Evolutionary conservation across 2,797 vertebrate genomes (phyloP).

Genomic region (Phoebastria nigripes): DNA sequence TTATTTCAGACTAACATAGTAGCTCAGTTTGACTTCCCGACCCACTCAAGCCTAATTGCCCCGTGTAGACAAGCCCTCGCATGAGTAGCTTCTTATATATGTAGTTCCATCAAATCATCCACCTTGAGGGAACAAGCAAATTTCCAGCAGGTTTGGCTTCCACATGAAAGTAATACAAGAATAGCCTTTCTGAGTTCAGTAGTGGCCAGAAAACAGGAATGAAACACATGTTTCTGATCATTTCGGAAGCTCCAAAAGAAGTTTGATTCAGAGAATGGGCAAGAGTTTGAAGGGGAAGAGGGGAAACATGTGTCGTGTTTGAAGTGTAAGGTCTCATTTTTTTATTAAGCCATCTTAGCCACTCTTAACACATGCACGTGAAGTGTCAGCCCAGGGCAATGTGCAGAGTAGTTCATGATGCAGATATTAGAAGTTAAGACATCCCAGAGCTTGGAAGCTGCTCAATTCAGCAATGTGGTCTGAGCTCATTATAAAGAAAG

Average conservation of each 20-base stretch:
- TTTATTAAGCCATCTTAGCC: slow-evolving; percentile 24
- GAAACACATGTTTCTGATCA: slow-evolving; percentile 36
- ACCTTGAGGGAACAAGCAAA: slow-evolving; percentile 41
- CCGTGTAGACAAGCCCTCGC: background rate
- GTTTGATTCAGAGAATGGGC: background rate
- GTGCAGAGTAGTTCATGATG: background rate
- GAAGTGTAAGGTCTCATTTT: slow-evolving; percentile 25
- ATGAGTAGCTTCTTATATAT: background rate
- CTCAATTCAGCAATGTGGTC: background rate
- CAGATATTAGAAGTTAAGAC: background rate
- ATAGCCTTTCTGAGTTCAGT: background rate
- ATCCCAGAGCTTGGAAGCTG: background rate
- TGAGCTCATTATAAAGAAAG: background rate
- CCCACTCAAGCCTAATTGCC: background rate
- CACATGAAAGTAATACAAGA: slow-evolving; percentile 12
- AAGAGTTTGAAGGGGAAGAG: background rate
- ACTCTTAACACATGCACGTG: background rate
- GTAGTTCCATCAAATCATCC: background rate
- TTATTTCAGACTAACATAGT: background rate
- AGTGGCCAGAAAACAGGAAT: slow-evolving; percentile 8
- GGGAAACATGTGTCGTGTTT: slow-evolving; percentile 1
- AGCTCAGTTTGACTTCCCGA: background rate
- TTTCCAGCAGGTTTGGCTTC: slow-evolving; percentile 9
- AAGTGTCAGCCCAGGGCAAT: slow-evolving; percentile 10
- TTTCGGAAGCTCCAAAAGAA: slow-evolving; percentile 47